A percentile compares a stretch with the other conserved stretches of the same genome.
Evolutionary conservation across 2,888 invertebrate species (phyloP).

Genomic region (Oegoconia quadripuncta): DNA sequence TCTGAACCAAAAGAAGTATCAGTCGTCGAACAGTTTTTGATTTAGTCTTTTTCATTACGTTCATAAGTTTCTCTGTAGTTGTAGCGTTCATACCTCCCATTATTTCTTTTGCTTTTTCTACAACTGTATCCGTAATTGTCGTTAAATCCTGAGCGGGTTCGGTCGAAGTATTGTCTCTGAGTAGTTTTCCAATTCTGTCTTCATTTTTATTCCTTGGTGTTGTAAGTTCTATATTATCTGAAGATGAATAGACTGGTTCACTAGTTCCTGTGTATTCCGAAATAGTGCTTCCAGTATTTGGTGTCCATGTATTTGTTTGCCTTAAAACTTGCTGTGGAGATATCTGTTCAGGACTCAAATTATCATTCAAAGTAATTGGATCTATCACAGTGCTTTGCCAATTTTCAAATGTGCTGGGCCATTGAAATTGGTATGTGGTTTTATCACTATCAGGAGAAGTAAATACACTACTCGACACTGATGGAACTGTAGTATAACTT

Average conservation of each 20-base stretch:
- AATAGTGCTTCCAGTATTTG: conserved; percentile 46
- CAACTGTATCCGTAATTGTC: conserved; percentile 82
- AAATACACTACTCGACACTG: conserved; percentile 46
- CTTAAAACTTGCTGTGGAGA: conserved; percentile 35
- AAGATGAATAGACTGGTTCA: conserved; percentile 55
- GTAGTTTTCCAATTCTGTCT: conserved; percentile 54
- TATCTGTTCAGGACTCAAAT: conserved; percentile 64
- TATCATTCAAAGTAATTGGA: conserved; percentile 86
- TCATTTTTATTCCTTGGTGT: conserved; percentile 40
- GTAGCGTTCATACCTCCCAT: conserved; percentile 87
- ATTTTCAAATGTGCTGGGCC: conserved; percentile 66
- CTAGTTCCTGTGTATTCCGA: conserved; percentile 44
- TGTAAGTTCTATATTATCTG: conserved; percentile 43
- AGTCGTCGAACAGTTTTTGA: conserved; percentile 87
- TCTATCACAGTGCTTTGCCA: conserved; percentile 86
- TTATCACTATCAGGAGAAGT: conserved; percentile 62
- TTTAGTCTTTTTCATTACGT: conserved; percentile 89
- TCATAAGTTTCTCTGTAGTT: conserved; percentile 85
- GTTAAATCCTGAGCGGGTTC: conserved; percentile 79
- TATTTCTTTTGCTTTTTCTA: conserved; percentile 85
- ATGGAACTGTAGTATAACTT: conserved; percentile 41
- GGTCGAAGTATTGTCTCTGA: conserved; percentile 59
- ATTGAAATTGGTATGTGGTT: conserved; percentile 71
- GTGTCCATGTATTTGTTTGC: conserved; percentile 46
- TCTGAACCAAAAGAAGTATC: conserved; percentile 87